Evolutionary conservation across 2,888 invertebrate genomes (phyloP), one percentile per base, ranked within the genome.

Genomic region (Hydraecia micacea): DNA sequence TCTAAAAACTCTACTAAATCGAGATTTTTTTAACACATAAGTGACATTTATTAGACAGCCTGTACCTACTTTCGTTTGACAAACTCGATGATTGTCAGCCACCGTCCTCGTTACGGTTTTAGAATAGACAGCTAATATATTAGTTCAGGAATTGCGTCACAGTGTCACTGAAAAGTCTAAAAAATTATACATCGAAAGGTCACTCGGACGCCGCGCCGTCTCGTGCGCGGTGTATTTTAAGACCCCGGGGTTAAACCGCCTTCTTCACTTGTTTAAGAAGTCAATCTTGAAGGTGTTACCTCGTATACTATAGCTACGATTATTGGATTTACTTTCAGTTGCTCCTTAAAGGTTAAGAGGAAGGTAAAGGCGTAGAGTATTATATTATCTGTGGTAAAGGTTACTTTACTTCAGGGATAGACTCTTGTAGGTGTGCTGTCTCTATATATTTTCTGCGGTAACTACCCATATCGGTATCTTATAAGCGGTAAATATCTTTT

Each of bases 181-280:
- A 90, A 90, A 79, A 86, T 87, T 85, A 78, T 36, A 63, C 70
- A 81, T 78, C 15, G 69, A 80, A 89, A 91, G 92, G 91, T 90
- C 90, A 85, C 8, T 13, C 76, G 83, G 88, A 84, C 92, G 92
- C 92, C 92, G 89, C 75, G 92, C 92, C 32, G 92, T 92, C 92
- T 91, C 89, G 58, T 18, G 52, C 13, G 46, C 8, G 7, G n/a
- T 15, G 55, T 89, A 89, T 88, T 86, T 85, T 75, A 60, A 78
- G 73, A 83, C 75, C 79, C 73, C 67, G 68, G n/a, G 21, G 72
- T 36, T 18, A 25, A 49, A 71, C 28, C 80, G 67, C 71, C 80
- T 76, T 62, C 39, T 70, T 49, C 55, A 46, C 8, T 63, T 52
- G 49, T 73, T 65, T 36, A 36, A 49, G n/a, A 71, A 52, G 46